Evolutionary conservation across 2,888 invertebrate genomes (phyloP), one percentile per base, ranked within the genome.

Genomic region (Cheiracanthium punctorium): DNA sequence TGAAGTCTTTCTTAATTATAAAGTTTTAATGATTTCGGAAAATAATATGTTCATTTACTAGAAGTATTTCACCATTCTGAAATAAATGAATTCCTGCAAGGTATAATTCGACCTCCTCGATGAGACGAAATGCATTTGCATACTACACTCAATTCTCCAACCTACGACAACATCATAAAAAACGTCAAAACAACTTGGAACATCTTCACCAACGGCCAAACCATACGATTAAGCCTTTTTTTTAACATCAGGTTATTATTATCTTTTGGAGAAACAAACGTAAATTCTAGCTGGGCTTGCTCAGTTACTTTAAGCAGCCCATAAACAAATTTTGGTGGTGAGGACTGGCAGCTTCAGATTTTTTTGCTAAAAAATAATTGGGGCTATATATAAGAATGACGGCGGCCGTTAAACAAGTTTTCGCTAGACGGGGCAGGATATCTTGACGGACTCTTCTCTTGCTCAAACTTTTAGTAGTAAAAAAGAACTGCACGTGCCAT

Each of bases 401-500:
- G 58, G 4, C 24, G 24, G 24, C 24, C 0, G 58, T 58, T 58
- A 58, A 58, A 58, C 17, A 5, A 5, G 24, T 1, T 20, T 58
- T 24, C 1, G 58, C 24, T n/a, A 24, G 24, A 58, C 24, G 20
- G 58, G 24, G 12, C 17, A 17, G 58, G 48, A 37, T 37, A 37
- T 5, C 43, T 48, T 48, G 24, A 24, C 7, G 8, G 24, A 58
- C 58, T 58, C 5, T 58, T 58, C 1, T 24, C 58, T 12, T 48
- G 17, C 7, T 48, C 7, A 48, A 48, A 48, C 5, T 24, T 24
- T 24, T 24, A 24, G 58, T 4, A 58, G 17, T 24, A 24, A 58
- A 58, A 58, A 58, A 20, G 10, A 14, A 17, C 33, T 20, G n/a
- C 82, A 84, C 82, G 82, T 82, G 82, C 72, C 76, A 24, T 64